Conservation (phyloP, 2,113 vertebrate genomes). For the Caretta caretta region DNA sequence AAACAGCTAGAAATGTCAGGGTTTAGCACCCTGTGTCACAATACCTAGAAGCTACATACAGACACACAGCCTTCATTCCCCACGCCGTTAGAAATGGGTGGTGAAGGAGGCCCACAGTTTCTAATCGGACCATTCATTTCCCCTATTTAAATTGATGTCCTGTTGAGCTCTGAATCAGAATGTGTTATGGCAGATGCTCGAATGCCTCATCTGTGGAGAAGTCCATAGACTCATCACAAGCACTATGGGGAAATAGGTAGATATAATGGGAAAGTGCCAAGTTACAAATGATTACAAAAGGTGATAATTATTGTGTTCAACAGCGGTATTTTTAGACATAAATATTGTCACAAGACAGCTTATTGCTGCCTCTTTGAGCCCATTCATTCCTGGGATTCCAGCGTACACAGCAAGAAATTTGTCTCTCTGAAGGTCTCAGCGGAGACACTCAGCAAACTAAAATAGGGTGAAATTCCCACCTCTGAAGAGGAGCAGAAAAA, state of each 20-base stretch:
- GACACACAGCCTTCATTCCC: not conserved
- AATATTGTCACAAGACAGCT: constrained; percentile 38
- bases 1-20: not conserved
- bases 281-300: constrained; percentile 48
- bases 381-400: not conserved
- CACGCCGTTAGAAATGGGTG: not conserved
- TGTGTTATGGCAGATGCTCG: not conserved
- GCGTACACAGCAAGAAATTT: not conserved
- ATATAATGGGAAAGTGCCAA: not conserved
- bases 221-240: not conserved
- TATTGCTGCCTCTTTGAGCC: not conserved
- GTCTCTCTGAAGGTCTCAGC: not conserved
- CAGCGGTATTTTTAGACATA: constrained; percentile 62
- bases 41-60: not conserved
- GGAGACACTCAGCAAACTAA: not conserved
- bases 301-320: constrained; percentile 47
- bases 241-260: not conserved
- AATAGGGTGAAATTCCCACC: not conserved
- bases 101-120: not conserved
- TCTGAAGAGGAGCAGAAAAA: not conserved
- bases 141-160: not conserved
- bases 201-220: not conserved
- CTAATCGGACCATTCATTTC: not conserved
- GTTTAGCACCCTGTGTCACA: not conserved
- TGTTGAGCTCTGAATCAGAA: not conserved